Evolutionary conservation across 2,113 vertebrate species (phyloP), one percentile per base, ranked within the genome.

Genomic region (Amphilophus citrinellus): DNA sequence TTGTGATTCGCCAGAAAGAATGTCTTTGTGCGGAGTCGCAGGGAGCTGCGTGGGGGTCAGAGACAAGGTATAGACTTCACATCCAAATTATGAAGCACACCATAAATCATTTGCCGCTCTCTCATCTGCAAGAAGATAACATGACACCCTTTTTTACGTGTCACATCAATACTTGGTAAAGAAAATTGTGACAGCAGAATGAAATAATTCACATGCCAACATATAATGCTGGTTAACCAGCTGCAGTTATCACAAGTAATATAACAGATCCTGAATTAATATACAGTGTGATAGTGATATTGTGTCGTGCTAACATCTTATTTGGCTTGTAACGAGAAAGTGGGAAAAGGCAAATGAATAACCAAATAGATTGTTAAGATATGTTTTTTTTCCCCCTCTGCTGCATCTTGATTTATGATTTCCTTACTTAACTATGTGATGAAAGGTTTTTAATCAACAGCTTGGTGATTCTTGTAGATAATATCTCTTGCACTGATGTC

Each of bases 1-100:
- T 79, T n/a, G 53, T 50, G 61, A 39, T 87, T 76, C 37, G 75
- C 10, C 32, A 84, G 44, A 80, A 84, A 77, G 53, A n/a, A 82
- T 50, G 42, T 61, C 32, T 68, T 24, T 60, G 24, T 27, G 2
- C 2, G 37, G 15, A 7, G 10, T 83, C 65, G 61, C 13, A 71
- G 50, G 24, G 7, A 47, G 61, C 71, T 61, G 2, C 71, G 68
- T 1, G 15, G 20, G 7, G 2, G 39, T 58, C 39, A 77, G 60
- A 35, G 20, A 13, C 15, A 7, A 24, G 17, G 20, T 39, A 42
- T 53, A 35, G 27, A 47, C 35, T 65, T 13, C 15, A 58, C 6
- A 6, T 59, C n/a, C 10, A 50, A 61, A 73, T 82, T 22, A 27
- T 22, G 30, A 77, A 32, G 73, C 10, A 24, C 2, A 42, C 17